These are phyloP conservation scores for Camponotus pennsylvanicus DNA, from an alignment of 1,140 invertebrate genomes.

Conservation along the genomic window DNA sequence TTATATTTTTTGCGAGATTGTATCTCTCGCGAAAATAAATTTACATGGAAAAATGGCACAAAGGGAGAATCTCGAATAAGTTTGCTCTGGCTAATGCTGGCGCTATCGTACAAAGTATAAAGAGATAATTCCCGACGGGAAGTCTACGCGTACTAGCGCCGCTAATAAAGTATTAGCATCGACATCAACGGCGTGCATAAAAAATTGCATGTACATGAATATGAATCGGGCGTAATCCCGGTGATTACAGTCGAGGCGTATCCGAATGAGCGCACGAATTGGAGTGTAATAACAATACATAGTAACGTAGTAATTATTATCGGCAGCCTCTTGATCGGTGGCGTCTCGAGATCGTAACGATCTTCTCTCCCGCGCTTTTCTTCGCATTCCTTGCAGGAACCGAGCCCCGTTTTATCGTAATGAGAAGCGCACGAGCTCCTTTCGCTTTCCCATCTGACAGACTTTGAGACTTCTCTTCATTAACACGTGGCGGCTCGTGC, in stretches of 20 bases:
- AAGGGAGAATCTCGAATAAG: constrained; percentile 2
- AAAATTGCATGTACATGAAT: constrained; percentile 68
- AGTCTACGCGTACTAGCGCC: constrained; percentile 46
- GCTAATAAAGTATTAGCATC: constrained; percentile 67
- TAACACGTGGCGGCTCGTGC: neutral
- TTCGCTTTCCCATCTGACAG: neutral
- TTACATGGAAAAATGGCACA: neutral
- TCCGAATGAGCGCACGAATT: constrained; percentile 71
- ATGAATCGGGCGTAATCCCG: constrained; percentile 65
- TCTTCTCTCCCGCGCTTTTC: constrained; percentile 49
- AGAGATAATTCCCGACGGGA: constrained; percentile 63
- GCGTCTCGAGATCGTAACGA: constrained; percentile 27
- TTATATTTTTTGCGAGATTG: neutral
- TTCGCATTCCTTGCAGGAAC: neutral
- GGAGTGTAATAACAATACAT: constrained; percentile 72
- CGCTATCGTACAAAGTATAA: constrained; percentile 5
- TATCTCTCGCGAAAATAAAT: neutral
- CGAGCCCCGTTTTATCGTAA: neutral
- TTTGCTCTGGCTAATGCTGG: neutral
- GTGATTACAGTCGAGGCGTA: constrained; percentile 71
- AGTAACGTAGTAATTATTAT: constrained; percentile 69
- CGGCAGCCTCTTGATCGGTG: constrained; percentile 43
- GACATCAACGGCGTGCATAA: constrained; percentile 47
- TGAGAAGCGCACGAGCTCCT: neutral
- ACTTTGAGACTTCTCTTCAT: neutral